Evolutionary conservation across 2,888 invertebrate species (phyloP).

Genomic region (Orchestes rusci): DNA sequence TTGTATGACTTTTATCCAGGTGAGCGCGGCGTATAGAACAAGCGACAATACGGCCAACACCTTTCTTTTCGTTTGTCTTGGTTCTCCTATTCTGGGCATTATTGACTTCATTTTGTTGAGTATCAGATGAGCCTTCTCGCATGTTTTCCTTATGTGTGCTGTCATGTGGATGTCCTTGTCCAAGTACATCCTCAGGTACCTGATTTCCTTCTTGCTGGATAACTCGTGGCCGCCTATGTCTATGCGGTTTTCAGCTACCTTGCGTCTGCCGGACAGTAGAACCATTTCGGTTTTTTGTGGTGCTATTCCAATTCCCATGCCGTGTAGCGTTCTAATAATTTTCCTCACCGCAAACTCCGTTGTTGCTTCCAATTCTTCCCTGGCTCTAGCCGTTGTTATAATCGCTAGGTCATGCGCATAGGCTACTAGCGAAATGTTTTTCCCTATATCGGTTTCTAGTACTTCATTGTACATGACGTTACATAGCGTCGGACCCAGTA

Average conservation of each 20-base stretch:
- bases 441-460: background rate
- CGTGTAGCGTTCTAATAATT: background rate
- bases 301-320: constrained; percentile 1
- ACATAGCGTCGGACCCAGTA: too few relatives aligned
- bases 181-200: constrained; percentile 5
- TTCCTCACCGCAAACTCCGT: background rate
- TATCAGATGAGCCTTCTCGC: too few relatives aligned
- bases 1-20: too few relatives aligned
- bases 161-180: constrained; percentile 15
- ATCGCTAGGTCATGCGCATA: background rate
- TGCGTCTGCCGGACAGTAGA: too few relatives aligned
- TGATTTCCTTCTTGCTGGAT: background rate
- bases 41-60: too few relatives aligned
- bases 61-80: too few relatives aligned
- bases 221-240: background rate
- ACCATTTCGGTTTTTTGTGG: too few relatives aligned
- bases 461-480: too few relatives aligned
- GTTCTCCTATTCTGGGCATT: too few relatives aligned
- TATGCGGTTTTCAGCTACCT: background rate
- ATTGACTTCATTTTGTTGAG: too few relatives aligned
- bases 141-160: constrained; percentile 11
- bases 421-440: background rate
- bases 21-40: too few relatives aligned
- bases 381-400: background rate
- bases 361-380: too few relatives aligned